These are phyloP conservation scores for Xiphophorus birchmanni DNA, from an alignment of 2,797 vertebrate genomes.

Conservation along the genomic window DNA sequence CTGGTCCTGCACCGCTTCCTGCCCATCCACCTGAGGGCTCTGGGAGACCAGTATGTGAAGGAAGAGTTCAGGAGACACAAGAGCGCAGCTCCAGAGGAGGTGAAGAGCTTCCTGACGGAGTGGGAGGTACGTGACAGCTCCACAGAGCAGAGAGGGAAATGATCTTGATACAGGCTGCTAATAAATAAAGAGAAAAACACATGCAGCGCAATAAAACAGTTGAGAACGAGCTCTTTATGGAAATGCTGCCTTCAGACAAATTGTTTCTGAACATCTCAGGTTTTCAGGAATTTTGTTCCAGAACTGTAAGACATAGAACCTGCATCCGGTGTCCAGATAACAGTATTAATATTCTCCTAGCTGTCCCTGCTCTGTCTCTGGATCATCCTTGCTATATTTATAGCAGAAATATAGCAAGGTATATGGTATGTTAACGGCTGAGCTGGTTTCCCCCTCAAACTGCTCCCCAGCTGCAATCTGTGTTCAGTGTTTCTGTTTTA, in stretches of 20 bases:
- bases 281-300: neutral
- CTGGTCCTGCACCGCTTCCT: slow-evolving; percentile 85
- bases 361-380: no score
- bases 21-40: slow-evolving; percentile 82
- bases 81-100: slow-evolving; percentile 71
- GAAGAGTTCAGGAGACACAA: slow-evolving; percentile 90
- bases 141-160: neutral
- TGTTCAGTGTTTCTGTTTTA: no score
- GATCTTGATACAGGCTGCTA: neutral
- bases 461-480: no score
- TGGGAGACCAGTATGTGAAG: slow-evolving; percentile 90
- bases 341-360: no score
- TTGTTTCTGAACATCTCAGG: neutral
- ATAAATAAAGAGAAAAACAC: neutral
- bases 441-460: no score
- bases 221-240: neutral
- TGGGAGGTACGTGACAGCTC: slow-evolving; percentile 85
- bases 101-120: slow-evolving; percentile 84
- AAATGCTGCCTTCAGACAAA: neutral
- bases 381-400: no score
- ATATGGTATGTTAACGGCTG: no score
- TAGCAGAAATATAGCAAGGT: no score
- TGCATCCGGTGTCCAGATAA: no score
- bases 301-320: neutral
- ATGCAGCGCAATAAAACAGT: neutral